Evolutionary conservation across 2,113 vertebrate species (phyloP).

Genomic region (Notarius lentiginosus): DNA sequence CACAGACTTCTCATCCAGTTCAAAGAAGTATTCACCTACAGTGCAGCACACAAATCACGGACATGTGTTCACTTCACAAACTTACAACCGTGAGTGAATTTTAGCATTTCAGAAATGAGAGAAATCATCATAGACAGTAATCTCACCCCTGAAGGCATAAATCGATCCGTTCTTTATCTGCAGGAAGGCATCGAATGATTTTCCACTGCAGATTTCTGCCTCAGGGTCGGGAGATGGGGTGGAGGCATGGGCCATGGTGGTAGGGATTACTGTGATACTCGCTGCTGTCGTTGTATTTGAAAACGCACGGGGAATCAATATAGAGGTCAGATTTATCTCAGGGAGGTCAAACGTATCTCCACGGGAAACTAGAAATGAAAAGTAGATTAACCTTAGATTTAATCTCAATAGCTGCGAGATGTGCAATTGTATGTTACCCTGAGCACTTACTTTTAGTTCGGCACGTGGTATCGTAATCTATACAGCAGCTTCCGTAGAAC

Average conservation of each 20-base stretch:
- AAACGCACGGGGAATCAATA: background rate
- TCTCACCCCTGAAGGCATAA: constrained; percentile 90
- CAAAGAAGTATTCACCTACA: constrained; percentile 87
- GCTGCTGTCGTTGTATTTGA: background rate
- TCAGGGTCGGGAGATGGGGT: constrained; percentile 45
- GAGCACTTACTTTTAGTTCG: constrained; percentile 76
- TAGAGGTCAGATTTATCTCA: constrained; percentile 25
- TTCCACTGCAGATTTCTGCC: constrained; percentile 73
- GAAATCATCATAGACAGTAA: background rate
- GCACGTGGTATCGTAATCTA: constrained; percentile 76
- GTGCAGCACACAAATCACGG: background rate
- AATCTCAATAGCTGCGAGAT: background rate
- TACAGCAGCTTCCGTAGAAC: constrained; percentile 91
- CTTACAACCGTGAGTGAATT: background rate
- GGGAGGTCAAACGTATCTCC: constrained; percentile 64
- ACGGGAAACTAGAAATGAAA: constrained; percentile 55
- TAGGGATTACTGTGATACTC: background rate
- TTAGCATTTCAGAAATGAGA: background rate
- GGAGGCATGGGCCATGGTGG: background rate
- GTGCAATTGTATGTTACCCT: background rate
- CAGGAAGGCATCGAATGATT: constrained; percentile 88
- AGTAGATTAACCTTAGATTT: background rate
- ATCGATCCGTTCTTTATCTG: constrained; percentile 91
- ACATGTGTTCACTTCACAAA: background rate
- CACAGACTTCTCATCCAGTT: constrained; percentile 80